Evolutionary conservation across 2,113 vertebrate species (phyloP), one percentile per base, ranked within the genome.

Genomic region (Paradisaea rubra): DNA sequence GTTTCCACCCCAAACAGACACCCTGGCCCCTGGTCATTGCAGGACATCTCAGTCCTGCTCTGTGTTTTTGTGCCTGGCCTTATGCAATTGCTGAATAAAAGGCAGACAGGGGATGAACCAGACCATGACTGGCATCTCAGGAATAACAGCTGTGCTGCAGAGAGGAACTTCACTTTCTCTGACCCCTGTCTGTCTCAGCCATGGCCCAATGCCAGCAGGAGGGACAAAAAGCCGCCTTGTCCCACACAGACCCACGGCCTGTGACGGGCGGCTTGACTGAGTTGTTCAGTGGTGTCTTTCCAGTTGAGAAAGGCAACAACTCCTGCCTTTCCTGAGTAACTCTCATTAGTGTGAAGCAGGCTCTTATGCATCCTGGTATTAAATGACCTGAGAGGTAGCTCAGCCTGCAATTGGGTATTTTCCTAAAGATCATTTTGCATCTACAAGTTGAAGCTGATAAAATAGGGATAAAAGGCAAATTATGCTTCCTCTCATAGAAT

Each of bases 241-340:
- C 33, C 68, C 49, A 7, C 22, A 37, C 41, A n/a, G 45, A 22
- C 41, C 28, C 72, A 24, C 4, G 18, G 50, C 6, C 44, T 72
- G 21, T 18, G 41, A 60, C 19, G 0, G 0, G 27, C 19, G 15
- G 2, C 37, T 53, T 23, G 56, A 4, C 0, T 1, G 59, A 12
- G 10, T 2, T n/a, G 20, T 33, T 25, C 15, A n/a, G 4, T 10
- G 28, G 44, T 5, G 3, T 7, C 37, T 35, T 61, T 37, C 14
- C 45, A 64, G 37, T 4, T 28, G 57, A 49, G 16, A 50, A 61
- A 53, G 23, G 28, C 13, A 86, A 15, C n/a, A 77, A 4, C n/a
- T 69, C 39, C 35, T 57, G 14, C 10, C 7, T 89, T 42, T 41
- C 44, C 44, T 2, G 2, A 66, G 22, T 11, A 70, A 37, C 10